Base-by-base conservation (phyloP, 2,797 vertebrate species). In the Mormyrops boulengeri region DNA sequence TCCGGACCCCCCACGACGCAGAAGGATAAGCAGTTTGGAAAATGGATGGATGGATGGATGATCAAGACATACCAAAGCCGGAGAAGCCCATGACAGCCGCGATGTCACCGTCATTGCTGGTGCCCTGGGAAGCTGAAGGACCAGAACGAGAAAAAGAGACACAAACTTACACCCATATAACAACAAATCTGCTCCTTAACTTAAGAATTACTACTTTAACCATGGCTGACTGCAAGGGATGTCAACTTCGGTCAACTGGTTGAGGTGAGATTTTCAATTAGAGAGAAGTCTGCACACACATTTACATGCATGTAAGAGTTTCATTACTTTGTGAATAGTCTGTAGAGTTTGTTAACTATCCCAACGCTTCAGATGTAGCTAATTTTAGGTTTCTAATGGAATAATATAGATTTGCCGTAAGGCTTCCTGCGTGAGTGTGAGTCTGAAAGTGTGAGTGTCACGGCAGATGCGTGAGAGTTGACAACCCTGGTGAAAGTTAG, bases 51-150 rank as follows among this genome's bases (percentile, higher is more conserved):
- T 30, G 26, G 26, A 30, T 30, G 26, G 26, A 34, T 26, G 17
- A 49, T 5, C 1, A 4, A 47, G 22, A 93, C 94, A 88, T 94
- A 97, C 96, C 96, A 93, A 97, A 97, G 1, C 96, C 96, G 85
- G 96, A 96, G 91, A 96, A 97, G 55, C 96, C 96, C 96, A 96
- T 97, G 14, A 96, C 91, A 14, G 96, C 94, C 12, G 95, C 91
- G 17, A 97, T 93, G 14, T 96, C 96, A 73, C 89, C 95, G 89
- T 94, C 95, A 11, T 52, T 90, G 19, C 90, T 90, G 90, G 90
- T 89, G 9, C 89, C 88, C 17, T 87, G 94, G 38, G 92, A 86
- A 12, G 55, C 89, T 90, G 87, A 47, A 91, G 92, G 91, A 7
- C 88, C 2, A 89, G 19, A 87, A 34, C 41, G 2, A 44, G 41